These are phyloP conservation scores for Crossocerus cetratus DNA, from an alignment of 2,888 invertebrate genomes.

Conservation along the genomic window DNA sequence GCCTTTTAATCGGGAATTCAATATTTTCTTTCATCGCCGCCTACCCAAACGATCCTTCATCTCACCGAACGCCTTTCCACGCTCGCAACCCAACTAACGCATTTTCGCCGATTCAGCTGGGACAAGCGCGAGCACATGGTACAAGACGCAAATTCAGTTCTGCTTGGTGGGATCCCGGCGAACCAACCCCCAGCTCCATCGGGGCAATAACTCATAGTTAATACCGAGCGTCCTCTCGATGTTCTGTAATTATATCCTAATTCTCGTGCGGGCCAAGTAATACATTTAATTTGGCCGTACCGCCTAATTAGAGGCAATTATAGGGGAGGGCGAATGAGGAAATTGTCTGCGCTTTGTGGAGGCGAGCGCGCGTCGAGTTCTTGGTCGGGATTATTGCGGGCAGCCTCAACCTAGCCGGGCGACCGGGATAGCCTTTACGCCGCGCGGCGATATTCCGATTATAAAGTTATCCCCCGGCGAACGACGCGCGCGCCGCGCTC, in stretches of 20 bases:
- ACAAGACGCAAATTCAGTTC: not conserved
- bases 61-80: conserved; percentile 23
- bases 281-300: not conserved
- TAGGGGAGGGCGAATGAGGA: not conserved
- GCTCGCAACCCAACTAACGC: conserved; percentile 13
- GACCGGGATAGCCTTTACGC: no score
- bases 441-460: conserved; percentile 18
- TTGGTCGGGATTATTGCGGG: not conserved
- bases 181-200: not conserved
- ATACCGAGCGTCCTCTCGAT: not conserved
- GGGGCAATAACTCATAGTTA: not conserved
- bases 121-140: no score
- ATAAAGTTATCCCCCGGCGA: conserved; percentile 29
- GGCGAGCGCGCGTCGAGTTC: not conserved
- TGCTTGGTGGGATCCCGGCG: not conserved
- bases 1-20: conserved; percentile 61
- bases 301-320: not conserved
- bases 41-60: conserved; percentile 1
- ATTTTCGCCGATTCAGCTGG: no score
- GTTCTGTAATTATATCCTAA: conserved; percentile 6
- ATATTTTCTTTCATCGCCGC: conserved; percentile 49
- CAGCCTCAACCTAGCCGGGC: no score
- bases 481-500: no score
- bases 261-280: not conserved
- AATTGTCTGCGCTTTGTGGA: conserved; percentile 4